These are phyloP conservation scores for Agrypnus murinus DNA, from an alignment of 2,888 invertebrate genomes.

Conservation along the genomic window DNA sequence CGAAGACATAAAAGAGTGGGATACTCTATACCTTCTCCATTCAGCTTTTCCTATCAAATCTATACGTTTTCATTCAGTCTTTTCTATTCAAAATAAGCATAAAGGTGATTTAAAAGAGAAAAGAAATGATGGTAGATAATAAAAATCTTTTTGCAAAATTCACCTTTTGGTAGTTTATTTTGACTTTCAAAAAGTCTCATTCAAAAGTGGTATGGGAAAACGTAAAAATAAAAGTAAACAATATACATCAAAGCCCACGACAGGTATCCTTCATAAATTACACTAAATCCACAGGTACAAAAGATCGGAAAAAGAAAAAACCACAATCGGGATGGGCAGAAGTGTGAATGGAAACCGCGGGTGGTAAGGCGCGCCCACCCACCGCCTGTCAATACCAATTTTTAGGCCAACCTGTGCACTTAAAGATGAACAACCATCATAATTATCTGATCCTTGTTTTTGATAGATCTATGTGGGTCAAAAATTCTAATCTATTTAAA, in stretches of 20 bases:
- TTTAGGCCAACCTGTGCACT: conserved; percentile 35
- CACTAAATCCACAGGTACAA: conserved; percentile 2
- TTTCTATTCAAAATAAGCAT: no score
- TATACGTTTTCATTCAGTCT: no score
- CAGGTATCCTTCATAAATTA: conserved; percentile 40
- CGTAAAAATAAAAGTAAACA: conserved; percentile 7
- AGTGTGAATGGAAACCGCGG: conserved; percentile 62
- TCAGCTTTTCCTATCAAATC: no score
- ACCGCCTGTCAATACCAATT: conserved; percentile 60
- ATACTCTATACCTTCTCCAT: no score
- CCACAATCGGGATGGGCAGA: conserved; percentile 50
- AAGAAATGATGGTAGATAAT: no score
- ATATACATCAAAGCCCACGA: conserved; percentile 6
- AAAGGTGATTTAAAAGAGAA: no score
- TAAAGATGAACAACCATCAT: conserved; percentile 33
- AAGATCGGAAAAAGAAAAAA: conserved; percentile 25
- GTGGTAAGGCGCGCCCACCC: conserved; percentile 62
- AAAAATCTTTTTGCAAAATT: no score
- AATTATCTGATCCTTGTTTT: conserved; percentile 26
- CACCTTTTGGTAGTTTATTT: no score
- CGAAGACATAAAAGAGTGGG: no score
- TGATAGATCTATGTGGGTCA: not conserved
- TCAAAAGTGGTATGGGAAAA: not conserved
- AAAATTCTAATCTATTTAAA: not conserved
- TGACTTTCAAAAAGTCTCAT: no score